Base-by-base conservation (phyloP, 2,797 vertebrate genomes). In the Chanos chanos region DNA sequence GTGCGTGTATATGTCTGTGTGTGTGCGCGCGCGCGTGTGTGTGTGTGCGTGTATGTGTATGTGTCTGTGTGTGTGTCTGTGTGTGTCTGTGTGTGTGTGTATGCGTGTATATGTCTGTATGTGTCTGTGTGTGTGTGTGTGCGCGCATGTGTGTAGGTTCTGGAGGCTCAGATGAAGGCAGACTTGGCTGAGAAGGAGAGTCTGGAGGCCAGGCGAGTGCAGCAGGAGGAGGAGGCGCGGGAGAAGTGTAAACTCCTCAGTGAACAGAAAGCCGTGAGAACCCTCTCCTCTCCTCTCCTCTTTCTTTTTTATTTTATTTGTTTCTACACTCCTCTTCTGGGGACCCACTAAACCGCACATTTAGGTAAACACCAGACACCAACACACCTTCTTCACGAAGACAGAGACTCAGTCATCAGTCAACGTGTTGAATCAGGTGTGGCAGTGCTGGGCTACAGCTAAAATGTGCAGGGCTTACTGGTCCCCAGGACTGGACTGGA, bases 241-340 rank as follows among this genome's bases (percentile, higher is more conserved):
- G 96, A 99, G 75, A 99, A 99, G 71, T 93, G 92, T 86, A 96
- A 94, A 82, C 88, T 98, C 49, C 89, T 99, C 77, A 91, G 94
- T 19, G 97, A 99, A 75, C 97, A 99, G 86, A 99, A 97, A 87
- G 94, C 95, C 62, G 97, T 99, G 86, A 80, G 94, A 48, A 50
- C n/a, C n/a, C n/a, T 45, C 37, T 67, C 50, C 27, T 60, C 58
- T 30, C 33, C 27, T 28, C 45, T 50, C 62, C 25, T 30, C n/a
- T 19, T 22, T 27, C 31, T 7, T 34, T 8, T 34, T 27, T 15
- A 54, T 54, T 41, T 41, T 45, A 51, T 12, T 34, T 13, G 16
- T 39, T 16, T 50, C n/a, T 45, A 24, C 39, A 12, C n/a, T 68
- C 53, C 1, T 36, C 45, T 2, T 28, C n/a, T n/a, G n/a, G n/a